Base-by-base conservation (phyloP, 2,888 invertebrate genomes). In the Cenopis cana region DNA sequence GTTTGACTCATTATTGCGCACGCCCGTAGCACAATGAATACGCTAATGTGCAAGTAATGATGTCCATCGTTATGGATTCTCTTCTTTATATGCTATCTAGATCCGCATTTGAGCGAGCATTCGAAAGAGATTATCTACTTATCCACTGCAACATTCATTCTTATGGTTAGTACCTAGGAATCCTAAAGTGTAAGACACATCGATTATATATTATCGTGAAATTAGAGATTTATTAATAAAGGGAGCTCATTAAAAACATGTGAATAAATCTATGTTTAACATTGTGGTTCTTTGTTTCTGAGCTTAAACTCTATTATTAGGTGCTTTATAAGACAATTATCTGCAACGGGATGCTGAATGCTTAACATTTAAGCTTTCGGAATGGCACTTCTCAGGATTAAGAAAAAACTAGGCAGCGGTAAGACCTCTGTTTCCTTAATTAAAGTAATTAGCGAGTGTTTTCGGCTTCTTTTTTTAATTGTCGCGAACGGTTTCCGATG, bases 391-490 rank as follows among this genome's bases (percentile, higher is more conserved):
- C 81, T 79, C 75, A 78, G 77, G 77, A 79, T 79, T 78, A 83
- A 82, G 85, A 81, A 82, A 81, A 82, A 82, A 82, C 76, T 77
- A 83, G 76, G 76, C 56, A 62, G 55, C 73, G 78, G 78, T 79
- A 80, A 83, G 84, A 80, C 85, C 89, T 91, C 93, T 90, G 91
- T 87, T 91, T 92, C 93, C 91, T 88, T 88, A 86, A 92, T 91
- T 92, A 93, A 85, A 88, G 86, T 88, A 91, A 93, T 91, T 88
- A 90, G 86, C 85, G 80, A 86, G 82, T 84, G 90, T 90, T 91
- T 92, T 89, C 82, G 82, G 85, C 85, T 84, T 38, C 29, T 60
- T 64, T 64, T 56, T 64, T 52, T 91, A 91, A 93, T 90, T 89
- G 86, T 87, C 83, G 75, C 78, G 80, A 82, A 84, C 83, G 81